A percentile compares a stretch with the other conserved stretches of the same genome.
Evolutionary conservation across 2,113 vertebrate genomes (phyloP).

Genomic region (human (Homo sapiens)): DNA sequence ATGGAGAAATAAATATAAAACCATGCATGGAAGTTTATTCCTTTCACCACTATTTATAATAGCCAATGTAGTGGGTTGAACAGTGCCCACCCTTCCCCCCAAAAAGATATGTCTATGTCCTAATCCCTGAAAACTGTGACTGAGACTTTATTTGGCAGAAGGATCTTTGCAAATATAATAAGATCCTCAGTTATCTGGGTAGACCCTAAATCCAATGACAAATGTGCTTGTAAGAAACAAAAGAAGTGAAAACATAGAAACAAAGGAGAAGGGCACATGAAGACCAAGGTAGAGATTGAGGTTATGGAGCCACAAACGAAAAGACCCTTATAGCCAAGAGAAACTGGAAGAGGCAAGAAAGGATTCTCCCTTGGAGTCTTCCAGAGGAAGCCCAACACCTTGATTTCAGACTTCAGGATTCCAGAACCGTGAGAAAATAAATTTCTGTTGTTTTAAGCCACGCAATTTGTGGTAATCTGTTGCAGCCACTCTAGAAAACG

Average conservation of each 20-base stretch:
- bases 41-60: not conserved
- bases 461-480: not conserved
- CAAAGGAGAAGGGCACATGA: not conserved
- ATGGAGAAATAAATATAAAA: not conserved
- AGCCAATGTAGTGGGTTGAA: not conserved
- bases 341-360: not conserved
- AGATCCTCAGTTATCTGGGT: not conserved
- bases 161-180: not conserved
- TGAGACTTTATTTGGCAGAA: not conserved
- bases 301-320: not conserved
- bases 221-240: not conserved
- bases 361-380: not conserved
- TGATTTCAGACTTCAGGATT: not conserved
- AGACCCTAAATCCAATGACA: not conserved
- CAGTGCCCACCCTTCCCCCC: not conserved
- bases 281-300: not conserved
- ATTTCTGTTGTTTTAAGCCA: not conserved
- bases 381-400: not conserved
- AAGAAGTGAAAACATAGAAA: not conserved
- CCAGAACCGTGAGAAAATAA: constrained; percentile 4
- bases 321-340: not conserved
- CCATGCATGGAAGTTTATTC: not conserved
- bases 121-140: not conserved
- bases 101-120: not conserved
- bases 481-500: not conserved